Conservation (phyloP, 2,113 vertebrate species). For the Buteo buteo region DNA sequence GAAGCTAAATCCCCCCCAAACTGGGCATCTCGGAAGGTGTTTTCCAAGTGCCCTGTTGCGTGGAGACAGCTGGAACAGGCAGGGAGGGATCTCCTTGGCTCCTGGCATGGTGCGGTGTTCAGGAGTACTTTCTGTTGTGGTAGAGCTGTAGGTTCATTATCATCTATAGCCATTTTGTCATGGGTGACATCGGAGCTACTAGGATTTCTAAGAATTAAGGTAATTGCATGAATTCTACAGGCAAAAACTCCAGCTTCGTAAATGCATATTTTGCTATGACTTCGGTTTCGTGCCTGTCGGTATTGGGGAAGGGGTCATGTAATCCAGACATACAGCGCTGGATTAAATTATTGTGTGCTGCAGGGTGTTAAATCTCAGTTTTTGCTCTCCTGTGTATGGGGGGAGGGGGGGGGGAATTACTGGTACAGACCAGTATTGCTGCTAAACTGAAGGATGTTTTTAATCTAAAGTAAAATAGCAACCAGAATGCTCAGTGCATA, state of each 20-base stretch:
- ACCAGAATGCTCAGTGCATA: not conserved
- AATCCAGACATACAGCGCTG: not conserved
- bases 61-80: not conserved
- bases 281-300: not conserved
- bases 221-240: not conserved
- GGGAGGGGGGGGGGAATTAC: not conserved
- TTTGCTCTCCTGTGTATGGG: not conserved
- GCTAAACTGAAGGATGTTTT: not conserved
- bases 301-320: not conserved
- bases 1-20: not conserved
- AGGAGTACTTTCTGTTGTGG: not conserved
- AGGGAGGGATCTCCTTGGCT: not conserved
- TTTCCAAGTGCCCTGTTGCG: not conserved
- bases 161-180: not conserved
- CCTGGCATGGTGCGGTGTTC: fast-evolving
- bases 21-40: not conserved
- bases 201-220: not conserved
- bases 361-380: not conserved
- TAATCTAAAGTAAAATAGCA: not conserved
- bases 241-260: not conserved
- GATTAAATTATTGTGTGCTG: not conserved
- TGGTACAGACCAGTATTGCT: not conserved
- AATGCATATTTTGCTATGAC: fast-evolving
- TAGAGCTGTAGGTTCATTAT: fast-evolving
- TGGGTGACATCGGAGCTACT: fast-evolving